Evolutionary conservation across 2,797 vertebrate genomes (phyloP).

Genomic region (Neostethus bicornis): DNA sequence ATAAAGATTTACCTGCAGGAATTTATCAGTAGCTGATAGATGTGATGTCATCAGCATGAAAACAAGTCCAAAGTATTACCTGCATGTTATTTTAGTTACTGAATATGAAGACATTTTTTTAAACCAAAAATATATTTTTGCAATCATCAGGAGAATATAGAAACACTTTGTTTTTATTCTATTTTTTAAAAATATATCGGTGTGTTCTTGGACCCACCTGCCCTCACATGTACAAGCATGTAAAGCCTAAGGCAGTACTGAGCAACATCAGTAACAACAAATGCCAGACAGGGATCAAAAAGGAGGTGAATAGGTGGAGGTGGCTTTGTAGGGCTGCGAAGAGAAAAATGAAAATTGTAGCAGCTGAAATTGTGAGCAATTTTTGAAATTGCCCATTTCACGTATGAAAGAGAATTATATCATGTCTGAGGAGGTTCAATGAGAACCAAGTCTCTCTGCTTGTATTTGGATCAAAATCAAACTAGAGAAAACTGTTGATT

Average conservation of each 20-base stretch:
- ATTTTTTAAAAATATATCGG: neutral
- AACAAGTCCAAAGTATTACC: too few species aligned
- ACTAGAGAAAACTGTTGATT: constrained; percentile 16
- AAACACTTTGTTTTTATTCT: constrained; percentile 4
- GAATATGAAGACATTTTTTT: too few species aligned
- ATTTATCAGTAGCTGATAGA: too few species aligned
- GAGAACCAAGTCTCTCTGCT: neutral
- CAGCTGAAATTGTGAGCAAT: neutral
- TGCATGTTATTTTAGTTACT: too few species aligned
- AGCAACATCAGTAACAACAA: constrained; percentile 10
- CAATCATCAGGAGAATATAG: neutral
- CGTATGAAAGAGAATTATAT: neutral
- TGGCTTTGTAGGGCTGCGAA: too few species aligned
- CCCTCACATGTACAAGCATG: neutral
- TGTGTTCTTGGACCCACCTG: constrained; percentile 14
- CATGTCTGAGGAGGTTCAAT: neutral
- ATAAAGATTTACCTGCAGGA: too few species aligned
- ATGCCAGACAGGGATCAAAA: constrained; percentile 6
- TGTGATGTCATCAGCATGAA: too few species aligned
- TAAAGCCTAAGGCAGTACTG: constrained; percentile 12
- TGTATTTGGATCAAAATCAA: neutral
- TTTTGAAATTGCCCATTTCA: neutral
- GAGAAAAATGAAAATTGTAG: neutral
- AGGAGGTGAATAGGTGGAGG: neutral
- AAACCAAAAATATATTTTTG: constrained; percentile 3